phyloP scores from a whole-genome alignment of 2,113 vertebrate species.

The Hucho hucho region DNA sequence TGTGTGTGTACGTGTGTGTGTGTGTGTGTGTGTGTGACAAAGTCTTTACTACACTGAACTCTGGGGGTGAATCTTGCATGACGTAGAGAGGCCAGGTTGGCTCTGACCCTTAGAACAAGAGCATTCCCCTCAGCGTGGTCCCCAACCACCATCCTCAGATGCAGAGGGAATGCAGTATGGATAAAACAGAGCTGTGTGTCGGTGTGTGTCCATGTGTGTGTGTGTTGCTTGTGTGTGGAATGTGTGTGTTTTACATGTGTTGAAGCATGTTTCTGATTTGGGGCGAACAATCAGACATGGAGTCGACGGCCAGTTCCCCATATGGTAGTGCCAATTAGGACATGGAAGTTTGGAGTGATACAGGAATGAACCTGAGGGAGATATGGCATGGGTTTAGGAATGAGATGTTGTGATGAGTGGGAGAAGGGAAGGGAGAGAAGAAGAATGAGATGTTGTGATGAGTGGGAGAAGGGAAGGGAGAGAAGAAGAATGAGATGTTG shows the following conservation, averaged over 20 bases:
- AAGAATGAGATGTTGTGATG: too few species aligned
- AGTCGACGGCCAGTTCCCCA: not conserved
- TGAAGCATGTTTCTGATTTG: too few species aligned
- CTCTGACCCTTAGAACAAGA: constrained; percentile 19
- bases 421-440: not conserved
- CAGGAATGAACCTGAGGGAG: constrained; percentile 1
- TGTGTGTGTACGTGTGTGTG: not conserved
- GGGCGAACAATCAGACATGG: not conserved
- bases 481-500: too few species aligned
- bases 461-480: too few species aligned
- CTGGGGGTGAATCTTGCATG: constrained; percentile 23
- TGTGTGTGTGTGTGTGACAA: too few species aligned
- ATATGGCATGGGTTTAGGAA: not conserved
- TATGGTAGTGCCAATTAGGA: not conserved
- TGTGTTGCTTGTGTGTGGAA: not conserved
- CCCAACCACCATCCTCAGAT: not conserved
- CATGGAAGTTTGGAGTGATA: not conserved
- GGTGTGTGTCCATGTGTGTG: not conserved
- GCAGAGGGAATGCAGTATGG: not conserved
- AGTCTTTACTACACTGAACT: constrained; percentile 7
- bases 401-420: not conserved
- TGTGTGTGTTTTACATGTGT: not conserved
- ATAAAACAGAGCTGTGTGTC: too few species aligned
- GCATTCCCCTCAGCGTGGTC: not conserved
- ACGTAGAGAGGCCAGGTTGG: constrained; percentile 14